Evolutionary conservation across 2,797 vertebrate genomes (phyloP).

Genomic region (Pithecia hirsuta): DNA sequence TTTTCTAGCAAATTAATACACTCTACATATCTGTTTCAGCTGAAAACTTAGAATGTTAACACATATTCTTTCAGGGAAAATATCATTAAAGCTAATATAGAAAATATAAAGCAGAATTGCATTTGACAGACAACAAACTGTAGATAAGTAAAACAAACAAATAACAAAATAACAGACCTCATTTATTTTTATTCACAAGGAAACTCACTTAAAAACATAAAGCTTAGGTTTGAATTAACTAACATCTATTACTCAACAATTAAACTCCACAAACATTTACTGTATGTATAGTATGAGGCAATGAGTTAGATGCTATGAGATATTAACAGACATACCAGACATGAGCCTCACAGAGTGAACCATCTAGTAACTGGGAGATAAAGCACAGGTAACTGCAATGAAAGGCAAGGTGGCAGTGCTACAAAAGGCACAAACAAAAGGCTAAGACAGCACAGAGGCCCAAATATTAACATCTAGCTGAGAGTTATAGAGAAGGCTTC

Average conservation of each 20-base stretch:
- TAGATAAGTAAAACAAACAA: slow-evolving; percentile 28
- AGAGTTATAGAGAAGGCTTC: neutral
- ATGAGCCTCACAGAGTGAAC: neutral
- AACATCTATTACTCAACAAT: slow-evolving; percentile 9
- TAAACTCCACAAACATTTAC: slow-evolving; percentile 41
- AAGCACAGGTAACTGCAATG: neutral
- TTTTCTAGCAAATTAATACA: slow-evolving; percentile 40
- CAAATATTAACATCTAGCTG: neutral
- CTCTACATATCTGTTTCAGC: neutral
- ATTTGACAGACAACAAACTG: neutral
- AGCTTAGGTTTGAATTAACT: slow-evolving; percentile 39
- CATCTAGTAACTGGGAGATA: neutral
- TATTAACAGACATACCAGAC: neutral
- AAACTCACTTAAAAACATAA: slow-evolving; percentile 12
- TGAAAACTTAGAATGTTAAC: slow-evolving; percentile 38
- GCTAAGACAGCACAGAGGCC: neutral
- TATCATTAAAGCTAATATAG: slow-evolving; percentile 35
- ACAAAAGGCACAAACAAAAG: neutral
- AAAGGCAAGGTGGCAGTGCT: neutral
- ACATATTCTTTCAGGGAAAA: slow-evolving; percentile 47
- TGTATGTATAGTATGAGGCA: neutral
- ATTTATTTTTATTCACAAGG: neutral
- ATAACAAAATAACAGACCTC: slow-evolving; percentile 40
- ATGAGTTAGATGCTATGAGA: neutral
- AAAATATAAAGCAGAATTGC: slow-evolving; percentile 33